These are phyloP conservation scores for Solenopsis invicta DNA, from an alignment of 1,140 invertebrate genomes.

Conservation along the genomic window DNA sequence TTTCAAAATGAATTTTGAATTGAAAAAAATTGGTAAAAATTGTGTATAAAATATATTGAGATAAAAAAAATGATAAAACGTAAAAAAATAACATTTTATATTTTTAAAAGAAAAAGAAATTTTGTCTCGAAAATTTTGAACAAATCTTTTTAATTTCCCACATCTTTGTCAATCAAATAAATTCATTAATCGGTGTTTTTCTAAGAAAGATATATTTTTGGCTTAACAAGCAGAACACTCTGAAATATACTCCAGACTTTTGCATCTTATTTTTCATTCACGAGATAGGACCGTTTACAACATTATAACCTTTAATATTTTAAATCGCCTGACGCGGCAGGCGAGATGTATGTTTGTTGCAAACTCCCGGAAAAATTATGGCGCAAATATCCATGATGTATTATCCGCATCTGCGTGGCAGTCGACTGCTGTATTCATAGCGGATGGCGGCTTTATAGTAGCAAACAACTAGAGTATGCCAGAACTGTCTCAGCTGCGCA, in stretches of 20 bases:
- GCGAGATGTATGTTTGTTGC: conserved; percentile 57
- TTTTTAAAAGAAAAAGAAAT: background rate
- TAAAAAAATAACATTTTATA: background rate
- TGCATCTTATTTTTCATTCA: conserved; percentile 33
- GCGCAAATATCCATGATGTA: conserved; percentile 61
- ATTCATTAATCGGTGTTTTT: background rate
- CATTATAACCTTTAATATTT: conserved; percentile 64
- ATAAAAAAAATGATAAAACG: background rate
- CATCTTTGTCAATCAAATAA: background rate
- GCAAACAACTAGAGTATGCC: conserved; percentile 57
- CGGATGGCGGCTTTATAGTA: conserved; percentile 59
- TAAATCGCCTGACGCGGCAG: conserved; percentile 31
- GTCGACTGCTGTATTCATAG: conserved; percentile 59
- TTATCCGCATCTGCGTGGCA: conserved; percentile 62
- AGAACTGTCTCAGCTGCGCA: conserved; percentile 59
- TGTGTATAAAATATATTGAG: background rate
- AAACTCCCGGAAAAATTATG: conserved; percentile 61
- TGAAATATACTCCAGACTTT: background rate
- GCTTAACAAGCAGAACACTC: background rate
- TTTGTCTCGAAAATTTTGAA: background rate
- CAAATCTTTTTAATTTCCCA: background rate
- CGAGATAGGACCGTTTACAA: conserved; percentile 41
- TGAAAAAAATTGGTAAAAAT: background rate
- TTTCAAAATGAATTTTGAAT: background rate
- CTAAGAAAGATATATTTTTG: conserved; percentile 4